phyloP scores from a whole-genome alignment of 1,140 invertebrate genomes.

The Nylanderia fulva region DNA sequence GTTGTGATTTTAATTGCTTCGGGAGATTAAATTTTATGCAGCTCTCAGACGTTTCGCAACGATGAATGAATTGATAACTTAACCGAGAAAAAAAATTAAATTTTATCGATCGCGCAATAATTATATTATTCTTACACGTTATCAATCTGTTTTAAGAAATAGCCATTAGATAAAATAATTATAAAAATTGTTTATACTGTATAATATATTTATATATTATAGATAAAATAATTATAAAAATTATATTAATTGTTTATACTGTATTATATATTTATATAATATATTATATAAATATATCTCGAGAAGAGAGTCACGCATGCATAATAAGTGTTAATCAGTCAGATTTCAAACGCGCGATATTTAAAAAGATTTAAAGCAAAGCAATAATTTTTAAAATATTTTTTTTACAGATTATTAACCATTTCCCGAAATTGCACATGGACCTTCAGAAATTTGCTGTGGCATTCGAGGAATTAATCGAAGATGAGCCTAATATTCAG shows the following conservation, averaged over 20 bases:
- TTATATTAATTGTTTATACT: background rate
- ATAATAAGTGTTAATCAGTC: conserved; percentile 1
- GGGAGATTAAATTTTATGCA: background rate
- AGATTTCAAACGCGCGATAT: conserved; percentile 5
- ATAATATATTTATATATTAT: too few species aligned
- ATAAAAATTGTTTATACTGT: too few species aligned
- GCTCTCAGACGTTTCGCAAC: background rate
- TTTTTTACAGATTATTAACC: conserved; percentile 79
- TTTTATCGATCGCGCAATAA: background rate
- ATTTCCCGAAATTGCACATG: conserved; percentile 82
- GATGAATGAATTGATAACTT: background rate
- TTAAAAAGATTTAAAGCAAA: background rate
- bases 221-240: too few species aligned
- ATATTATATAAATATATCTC: too few species aligned
- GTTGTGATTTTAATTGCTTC: background rate
- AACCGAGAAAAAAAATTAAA: background rate
- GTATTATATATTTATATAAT: too few species aligned
- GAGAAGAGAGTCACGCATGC: background rate
- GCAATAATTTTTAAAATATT: background rate
- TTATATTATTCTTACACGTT: too few species aligned
- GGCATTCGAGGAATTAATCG: conserved; percentile 82
- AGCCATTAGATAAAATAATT: background rate
- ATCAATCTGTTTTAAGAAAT: background rate
- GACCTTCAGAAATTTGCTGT: conserved; percentile 85
- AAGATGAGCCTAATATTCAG: conserved; percentile 77